Conservation (phyloP, 2,797 vertebrate species). For the Malacoctenus gilli region DNA sequence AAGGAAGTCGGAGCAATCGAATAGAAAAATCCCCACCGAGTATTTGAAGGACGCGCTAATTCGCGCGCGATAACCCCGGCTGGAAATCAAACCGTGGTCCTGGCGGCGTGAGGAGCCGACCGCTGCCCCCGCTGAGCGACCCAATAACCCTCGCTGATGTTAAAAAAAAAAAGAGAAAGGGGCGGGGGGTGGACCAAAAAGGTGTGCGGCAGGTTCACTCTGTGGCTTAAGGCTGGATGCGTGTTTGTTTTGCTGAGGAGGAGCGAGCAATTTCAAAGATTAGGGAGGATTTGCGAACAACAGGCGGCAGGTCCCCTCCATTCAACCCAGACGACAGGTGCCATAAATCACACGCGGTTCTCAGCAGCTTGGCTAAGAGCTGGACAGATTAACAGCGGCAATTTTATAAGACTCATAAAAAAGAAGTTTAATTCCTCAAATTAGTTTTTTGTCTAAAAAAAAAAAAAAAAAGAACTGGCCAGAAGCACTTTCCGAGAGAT, state of each 20-base stretch:
- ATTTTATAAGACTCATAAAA: slow-evolving; percentile 36
- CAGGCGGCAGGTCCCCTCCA: slow-evolving; percentile 53
- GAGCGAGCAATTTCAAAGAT: slow-evolving; percentile 41
- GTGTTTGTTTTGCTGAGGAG: slow-evolving; percentile 19
- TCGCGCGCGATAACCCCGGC: too few relatives aligned
- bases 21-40: too few relatives aligned
- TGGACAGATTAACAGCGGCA: slow-evolving; percentile 43
- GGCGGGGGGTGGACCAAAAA: too few relatives aligned
- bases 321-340: slow-evolving; percentile 50
- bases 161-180: too few relatives aligned
- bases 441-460: slow-evolving; percentile 1
- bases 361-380: slow-evolving; percentile 29
- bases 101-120: too few relatives aligned
- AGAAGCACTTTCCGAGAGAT: slow-evolving; percentile 1
- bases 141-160: too few relatives aligned
- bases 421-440: slow-evolving; percentile 29
- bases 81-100: too few relatives aligned
- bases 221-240: slow-evolving; percentile 4
- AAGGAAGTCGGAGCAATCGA: too few relatives aligned
- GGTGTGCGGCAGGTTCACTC: background rate
- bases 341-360: slow-evolving; percentile 45
- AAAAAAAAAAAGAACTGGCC: too few relatives aligned
- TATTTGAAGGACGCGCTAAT: too few relatives aligned
- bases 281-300: slow-evolving; percentile 54
- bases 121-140: too few relatives aligned